A percentile compares a stretch with the other conserved stretches of the same genome.
These are phyloP conservation scores for Halictus ligatus DNA, from an alignment of 2,888 invertebrate genomes.

Conservation along the genomic window DNA sequence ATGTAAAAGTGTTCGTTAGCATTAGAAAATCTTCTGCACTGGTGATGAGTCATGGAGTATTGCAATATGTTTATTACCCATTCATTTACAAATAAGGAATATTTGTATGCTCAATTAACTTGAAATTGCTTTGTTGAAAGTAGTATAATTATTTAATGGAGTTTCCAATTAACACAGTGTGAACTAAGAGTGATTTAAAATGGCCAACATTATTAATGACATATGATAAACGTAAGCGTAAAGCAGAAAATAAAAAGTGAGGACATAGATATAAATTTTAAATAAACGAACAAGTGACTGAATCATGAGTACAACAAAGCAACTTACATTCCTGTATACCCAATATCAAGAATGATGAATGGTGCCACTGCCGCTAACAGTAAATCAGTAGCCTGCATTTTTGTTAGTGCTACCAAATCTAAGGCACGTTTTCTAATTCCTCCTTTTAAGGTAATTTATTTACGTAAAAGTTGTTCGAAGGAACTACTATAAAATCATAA, in stretches of 20 bases:
- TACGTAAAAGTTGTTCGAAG: conserved; percentile 19
- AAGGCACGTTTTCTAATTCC: conserved; percentile 46
- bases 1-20: not conserved
- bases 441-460: conserved; percentile 30
- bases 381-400: conserved; percentile 78
- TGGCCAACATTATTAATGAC: not conserved
- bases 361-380: conserved; percentile 79
- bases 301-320: conserved; percentile 41
- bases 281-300: conserved; percentile 31
- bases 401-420: conserved; percentile 73
- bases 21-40: not conserved
- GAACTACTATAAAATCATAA: conserved; percentile 31
- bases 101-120: not conserved
- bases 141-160: not conserved
- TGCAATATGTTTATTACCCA: not conserved
- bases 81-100: not conserved
- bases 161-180: not conserved
- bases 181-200: not conserved
- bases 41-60: not conserved
- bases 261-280: conserved; percentile 18
- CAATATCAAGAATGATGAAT: conserved; percentile 80
- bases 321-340: conserved; percentile 83
- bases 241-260: not conserved
- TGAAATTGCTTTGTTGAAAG: not conserved
- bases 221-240: not conserved